Evolutionary conservation across 2,888 invertebrate genomes (phyloP), one percentile per base, ranked within the genome.

Genomic region (Maniola hyperantus): DNA sequence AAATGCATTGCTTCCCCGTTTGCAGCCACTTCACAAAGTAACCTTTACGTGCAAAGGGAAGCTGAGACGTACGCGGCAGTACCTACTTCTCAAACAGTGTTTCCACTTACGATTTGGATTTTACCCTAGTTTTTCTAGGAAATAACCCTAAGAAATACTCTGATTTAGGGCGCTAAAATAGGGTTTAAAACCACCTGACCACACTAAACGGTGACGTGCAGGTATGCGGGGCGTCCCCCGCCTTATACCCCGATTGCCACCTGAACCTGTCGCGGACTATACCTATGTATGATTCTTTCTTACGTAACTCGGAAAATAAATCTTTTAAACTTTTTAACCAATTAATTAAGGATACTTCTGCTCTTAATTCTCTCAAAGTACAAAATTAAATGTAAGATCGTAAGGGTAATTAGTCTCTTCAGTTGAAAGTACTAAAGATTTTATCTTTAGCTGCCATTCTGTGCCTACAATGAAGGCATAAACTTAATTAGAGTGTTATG

Each of bases 1-100:
- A 46, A 53, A 65, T 65, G 33, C 61, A 65, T 58, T 64, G 58
- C 58, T 50, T 57, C 58, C 61, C 59, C 50, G 57, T 59, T 59
- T 67, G 61, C 39, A 51, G 65, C 63, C 60, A 46, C 58, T 58
- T 53, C 58, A 53, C 53, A 65, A 57, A 36, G 58, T 59, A 54
- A 62, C 59, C 59, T 26, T 59, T 59, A 48, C 59, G 44, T 48
- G 33, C 48, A 48, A 48, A 59, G 59, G 34, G 34, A 59, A 20
- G 20, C 10, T 34, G 54, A 39, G 55, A 55, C n/a, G n/a, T 20
- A 42, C 11, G 0, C 20, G 7, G 42, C 11, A 11, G 13, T 5
- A 10, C 10, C 13, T 5, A 8, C 48, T 1, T 7, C 15, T 46
- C 26, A 46, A 6, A 2, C 6, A 7, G 48, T 8, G 8, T 48